phyloP scores from a whole-genome alignment of 2,888 invertebrate genomes.

The Catonia carolina region DNA sequence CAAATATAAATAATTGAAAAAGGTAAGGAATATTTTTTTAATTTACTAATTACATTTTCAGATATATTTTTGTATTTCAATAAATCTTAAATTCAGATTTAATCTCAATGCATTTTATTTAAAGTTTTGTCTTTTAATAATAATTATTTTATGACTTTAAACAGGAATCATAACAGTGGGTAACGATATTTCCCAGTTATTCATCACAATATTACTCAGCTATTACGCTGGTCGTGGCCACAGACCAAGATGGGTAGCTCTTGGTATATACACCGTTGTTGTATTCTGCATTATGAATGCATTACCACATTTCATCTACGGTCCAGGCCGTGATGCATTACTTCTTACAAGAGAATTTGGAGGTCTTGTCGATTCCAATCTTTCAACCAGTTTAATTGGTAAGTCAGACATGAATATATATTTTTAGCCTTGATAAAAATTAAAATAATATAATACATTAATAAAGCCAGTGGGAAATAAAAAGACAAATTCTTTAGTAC shows the following conservation, averaged over 20 bases:
- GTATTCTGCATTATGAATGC: slow-evolving; percentile 59
- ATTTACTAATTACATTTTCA: too few species aligned
- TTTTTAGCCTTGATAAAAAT: not conserved
- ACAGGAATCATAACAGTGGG: slow-evolving; percentile 64
- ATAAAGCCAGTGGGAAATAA: too few species aligned
- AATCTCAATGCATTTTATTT: too few species aligned
- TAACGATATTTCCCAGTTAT: slow-evolving; percentile 64
- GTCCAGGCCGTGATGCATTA: slow-evolving; percentile 59
- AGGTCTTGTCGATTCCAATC: not conserved
- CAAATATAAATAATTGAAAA: too few species aligned
- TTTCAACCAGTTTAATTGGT: not conserved
- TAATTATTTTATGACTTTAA: slow-evolving; percentile 26
- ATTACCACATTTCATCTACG: slow-evolving; percentile 61
- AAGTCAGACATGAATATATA: not conserved
- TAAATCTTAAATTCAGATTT: too few species aligned
- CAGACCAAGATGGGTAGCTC: slow-evolving; percentile 65
- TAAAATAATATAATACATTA: not conserved
- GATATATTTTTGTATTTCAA: too few species aligned
- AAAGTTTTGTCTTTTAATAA: not conserved
- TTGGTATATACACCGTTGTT: slow-evolving; percentile 53
- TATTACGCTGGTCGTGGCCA: slow-evolving; percentile 66
- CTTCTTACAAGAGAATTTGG: slow-evolving; percentile 54
- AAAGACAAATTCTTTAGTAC: too few species aligned
- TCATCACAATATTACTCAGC: slow-evolving; percentile 58
- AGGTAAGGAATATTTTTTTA: too few species aligned